Conservation (phyloP, 1,140 invertebrate genomes). For the Epicauta chinensis region DNA sequence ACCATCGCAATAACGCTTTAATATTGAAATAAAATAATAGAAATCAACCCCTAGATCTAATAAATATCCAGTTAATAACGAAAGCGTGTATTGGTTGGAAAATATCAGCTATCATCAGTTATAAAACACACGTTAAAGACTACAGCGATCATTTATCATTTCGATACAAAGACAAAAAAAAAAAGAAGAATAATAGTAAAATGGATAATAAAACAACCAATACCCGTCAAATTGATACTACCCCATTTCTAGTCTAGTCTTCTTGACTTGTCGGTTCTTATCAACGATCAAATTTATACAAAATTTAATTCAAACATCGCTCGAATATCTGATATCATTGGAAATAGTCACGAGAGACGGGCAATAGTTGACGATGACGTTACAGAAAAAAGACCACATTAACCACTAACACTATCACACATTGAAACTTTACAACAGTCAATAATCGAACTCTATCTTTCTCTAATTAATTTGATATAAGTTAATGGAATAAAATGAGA, state of each 20-base stretch:
- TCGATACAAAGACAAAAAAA: no score
- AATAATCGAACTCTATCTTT: no score
- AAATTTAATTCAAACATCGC: constrained; percentile 36
- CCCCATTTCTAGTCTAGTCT: constrained; percentile 21
- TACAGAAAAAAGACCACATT: no score
- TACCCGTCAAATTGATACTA: constrained; percentile 22
- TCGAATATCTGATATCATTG: constrained; percentile 34
- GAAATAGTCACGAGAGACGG: constrained; percentile 31
- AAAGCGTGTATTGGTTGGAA: neutral
- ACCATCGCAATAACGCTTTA: no score
- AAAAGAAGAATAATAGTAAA: no score
- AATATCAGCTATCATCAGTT: constrained; percentile 9
- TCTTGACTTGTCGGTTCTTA: no score
- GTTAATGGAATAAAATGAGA: no score
- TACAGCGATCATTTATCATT: constrained; percentile 16
- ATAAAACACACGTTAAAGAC: constrained; percentile 18
- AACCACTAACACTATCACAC: no score
- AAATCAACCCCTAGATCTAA: neutral
- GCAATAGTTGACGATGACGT: neutral
- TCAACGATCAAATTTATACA: constrained; percentile 34
- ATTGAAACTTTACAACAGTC: no score
- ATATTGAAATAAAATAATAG: neutral
- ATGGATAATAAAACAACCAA: neutral
- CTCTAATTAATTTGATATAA: no score
- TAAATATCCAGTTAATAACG: constrained; percentile 1